phyloP scores from a whole-genome alignment of 2,888 invertebrate species.

The Ormyrus nitidulus region DNA sequence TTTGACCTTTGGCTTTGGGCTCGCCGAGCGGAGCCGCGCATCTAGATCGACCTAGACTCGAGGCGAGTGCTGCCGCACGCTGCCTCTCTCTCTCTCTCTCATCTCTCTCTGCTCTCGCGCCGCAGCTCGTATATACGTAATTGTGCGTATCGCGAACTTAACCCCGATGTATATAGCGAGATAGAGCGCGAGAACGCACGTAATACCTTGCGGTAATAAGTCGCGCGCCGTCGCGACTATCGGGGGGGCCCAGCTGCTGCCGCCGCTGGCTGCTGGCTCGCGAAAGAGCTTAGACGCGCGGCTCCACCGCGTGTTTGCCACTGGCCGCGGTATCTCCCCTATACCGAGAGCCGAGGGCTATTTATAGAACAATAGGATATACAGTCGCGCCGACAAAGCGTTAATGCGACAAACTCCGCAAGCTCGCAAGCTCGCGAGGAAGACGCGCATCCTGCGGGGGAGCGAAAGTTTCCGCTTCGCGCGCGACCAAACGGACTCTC shows the following conservation, averaged over 20 bases:
- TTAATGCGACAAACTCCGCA: too few species aligned
- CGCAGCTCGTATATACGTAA: not conserved
- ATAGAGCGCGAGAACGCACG: not conserved
- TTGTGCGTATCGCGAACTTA: conserved; percentile 47
- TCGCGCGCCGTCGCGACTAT: too few species aligned
- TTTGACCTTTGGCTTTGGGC: too few species aligned
- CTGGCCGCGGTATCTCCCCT: too few species aligned
- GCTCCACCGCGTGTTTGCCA: too few species aligned
- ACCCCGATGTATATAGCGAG: conserved; percentile 39
- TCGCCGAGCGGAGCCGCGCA: conserved; percentile 3
- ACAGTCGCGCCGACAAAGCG: not conserved
- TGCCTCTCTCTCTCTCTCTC: conserved; percentile 4
- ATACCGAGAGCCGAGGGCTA: not conserved
- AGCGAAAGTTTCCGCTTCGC: too few species aligned
- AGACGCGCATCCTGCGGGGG: too few species aligned
- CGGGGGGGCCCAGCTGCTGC: too few species aligned
- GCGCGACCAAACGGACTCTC: not conserved
- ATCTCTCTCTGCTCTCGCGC: not conserved
- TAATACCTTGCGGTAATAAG: conserved; percentile 8
- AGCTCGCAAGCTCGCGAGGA: too few species aligned
- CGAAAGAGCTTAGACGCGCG: too few species aligned
- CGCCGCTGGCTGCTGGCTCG: too few species aligned
- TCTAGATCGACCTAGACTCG: conserved; percentile 35
- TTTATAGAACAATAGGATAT: not conserved
- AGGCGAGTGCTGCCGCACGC: not conserved